phyloP scores from a whole-genome alignment of 2,797 vertebrate species.

The Pipistrellus nathusii region DNA sequence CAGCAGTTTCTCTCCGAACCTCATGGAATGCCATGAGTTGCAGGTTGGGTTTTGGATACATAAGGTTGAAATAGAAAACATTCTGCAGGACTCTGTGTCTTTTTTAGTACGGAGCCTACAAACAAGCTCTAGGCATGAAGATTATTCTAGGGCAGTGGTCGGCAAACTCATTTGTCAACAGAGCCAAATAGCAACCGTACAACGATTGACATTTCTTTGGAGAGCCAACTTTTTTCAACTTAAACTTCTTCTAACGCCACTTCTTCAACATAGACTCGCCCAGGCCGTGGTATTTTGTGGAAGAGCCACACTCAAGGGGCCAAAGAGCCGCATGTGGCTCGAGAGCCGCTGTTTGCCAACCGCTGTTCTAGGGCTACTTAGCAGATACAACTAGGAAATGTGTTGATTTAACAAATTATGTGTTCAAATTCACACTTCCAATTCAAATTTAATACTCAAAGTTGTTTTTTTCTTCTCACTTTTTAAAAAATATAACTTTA shows the following conservation, averaged over 20 bases:
- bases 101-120: not conserved
- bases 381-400: not conserved
- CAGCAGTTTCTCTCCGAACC: constrained; percentile 75
- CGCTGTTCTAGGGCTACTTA: not conserved
- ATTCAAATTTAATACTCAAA: not conserved
- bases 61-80: not conserved
- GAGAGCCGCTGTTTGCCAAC: no score
- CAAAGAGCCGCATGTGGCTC: no score
- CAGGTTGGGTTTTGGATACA: not conserved
- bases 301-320: no score
- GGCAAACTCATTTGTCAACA: no score
- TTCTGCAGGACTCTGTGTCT: not conserved
- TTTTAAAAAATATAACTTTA: not conserved
- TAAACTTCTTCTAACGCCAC: no score
- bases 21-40: not conserved
- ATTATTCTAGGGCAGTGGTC: not conserved
- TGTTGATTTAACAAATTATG: constrained; percentile 32
- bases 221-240: no score
- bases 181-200: no score
- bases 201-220: no score
- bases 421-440: not conserved
- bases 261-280: no score
- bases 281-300: no score
- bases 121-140: not conserved
- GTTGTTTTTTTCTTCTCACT: not conserved